Conservation (phyloP, 2,888 invertebrate genomes). For the Branchipolynoe longqiensis region DNA sequence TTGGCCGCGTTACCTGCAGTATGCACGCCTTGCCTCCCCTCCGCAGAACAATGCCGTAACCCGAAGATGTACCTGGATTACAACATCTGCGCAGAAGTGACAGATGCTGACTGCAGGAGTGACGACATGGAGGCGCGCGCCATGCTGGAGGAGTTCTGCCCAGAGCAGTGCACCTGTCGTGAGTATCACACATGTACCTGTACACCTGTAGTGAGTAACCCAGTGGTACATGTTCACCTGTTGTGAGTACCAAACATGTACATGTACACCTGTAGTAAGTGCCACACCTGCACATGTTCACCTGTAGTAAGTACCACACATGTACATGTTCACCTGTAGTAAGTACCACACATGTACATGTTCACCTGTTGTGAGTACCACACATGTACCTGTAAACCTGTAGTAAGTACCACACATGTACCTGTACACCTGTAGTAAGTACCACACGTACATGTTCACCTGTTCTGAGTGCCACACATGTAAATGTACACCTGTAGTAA, state of each 20-base stretch:
- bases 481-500: too few relatives aligned
- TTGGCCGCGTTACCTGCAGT: too few relatives aligned
- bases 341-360: neutral
- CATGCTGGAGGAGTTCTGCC: constrained; percentile 65
- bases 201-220: neutral
- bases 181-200: constrained; percentile 58
- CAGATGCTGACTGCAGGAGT: constrained; percentile 60
- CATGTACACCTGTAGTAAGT: neutral
- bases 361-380: neutral
- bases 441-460: too few relatives aligned
- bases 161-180: constrained; percentile 67
- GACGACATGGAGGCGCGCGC: constrained; percentile 57
- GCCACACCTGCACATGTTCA: neutral
- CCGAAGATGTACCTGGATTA: constrained; percentile 66
- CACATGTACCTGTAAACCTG: too few relatives aligned
- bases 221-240: neutral
- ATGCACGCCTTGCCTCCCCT: too few relatives aligned
- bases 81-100: constrained; percentile 64
- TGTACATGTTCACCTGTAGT: neutral
- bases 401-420: too few relatives aligned
- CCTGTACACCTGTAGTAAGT: too few relatives aligned
- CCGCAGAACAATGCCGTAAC: constrained; percentile 64
- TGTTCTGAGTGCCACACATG: too few relatives aligned
- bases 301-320: neutral
- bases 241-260: neutral